Conservation (phyloP, 2,888 invertebrate genomes). For the Drosophila macrospina region DNA sequence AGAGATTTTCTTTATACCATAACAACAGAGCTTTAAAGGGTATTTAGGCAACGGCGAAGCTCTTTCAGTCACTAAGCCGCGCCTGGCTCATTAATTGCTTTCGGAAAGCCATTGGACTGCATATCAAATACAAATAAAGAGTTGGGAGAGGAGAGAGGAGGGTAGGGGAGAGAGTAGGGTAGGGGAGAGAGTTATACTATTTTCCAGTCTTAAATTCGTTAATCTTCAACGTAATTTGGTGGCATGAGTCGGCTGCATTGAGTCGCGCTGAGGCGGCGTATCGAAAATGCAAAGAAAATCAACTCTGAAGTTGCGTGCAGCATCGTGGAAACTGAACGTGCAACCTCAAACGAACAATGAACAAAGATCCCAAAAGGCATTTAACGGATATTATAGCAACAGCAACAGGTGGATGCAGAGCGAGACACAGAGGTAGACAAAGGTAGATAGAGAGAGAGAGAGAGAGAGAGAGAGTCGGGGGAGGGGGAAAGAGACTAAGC, state of each 20-base stretch:
- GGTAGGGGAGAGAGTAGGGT: no score
- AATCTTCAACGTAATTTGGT: slow-evolving; percentile 44
- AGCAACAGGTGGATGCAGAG: slow-evolving; percentile 39
- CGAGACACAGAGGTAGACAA: background rate
- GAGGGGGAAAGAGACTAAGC: slow-evolving; percentile 3
- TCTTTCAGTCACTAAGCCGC: background rate
- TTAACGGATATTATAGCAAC: slow-evolving; percentile 49
- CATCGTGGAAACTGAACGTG: slow-evolving; percentile 27
- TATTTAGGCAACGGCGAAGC: background rate
- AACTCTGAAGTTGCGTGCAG: slow-evolving; percentile 26
- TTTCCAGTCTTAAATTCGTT: slow-evolving; percentile 31
- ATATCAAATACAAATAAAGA: slow-evolving; percentile 13
- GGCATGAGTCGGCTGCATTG: slow-evolving; percentile 26
- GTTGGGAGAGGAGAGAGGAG: no score
- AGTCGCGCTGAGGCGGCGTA: slow-evolving; percentile 21
- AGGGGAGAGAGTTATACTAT: background rate
- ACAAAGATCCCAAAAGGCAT: slow-evolving; percentile 28
- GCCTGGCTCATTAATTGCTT: slow-evolving; percentile 21
- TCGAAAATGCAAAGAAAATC: slow-evolving; percentile 35
- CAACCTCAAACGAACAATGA: slow-evolving; percentile 35
- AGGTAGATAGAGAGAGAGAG: background rate
- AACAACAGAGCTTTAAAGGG: background rate
- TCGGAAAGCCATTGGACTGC: slow-evolving; percentile 14
- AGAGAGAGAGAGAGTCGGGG: no score
- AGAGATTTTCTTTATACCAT: no score